Base-by-base conservation (phyloP, 2,888 invertebrate genomes). In the Hylaea fasciaria region DNA sequence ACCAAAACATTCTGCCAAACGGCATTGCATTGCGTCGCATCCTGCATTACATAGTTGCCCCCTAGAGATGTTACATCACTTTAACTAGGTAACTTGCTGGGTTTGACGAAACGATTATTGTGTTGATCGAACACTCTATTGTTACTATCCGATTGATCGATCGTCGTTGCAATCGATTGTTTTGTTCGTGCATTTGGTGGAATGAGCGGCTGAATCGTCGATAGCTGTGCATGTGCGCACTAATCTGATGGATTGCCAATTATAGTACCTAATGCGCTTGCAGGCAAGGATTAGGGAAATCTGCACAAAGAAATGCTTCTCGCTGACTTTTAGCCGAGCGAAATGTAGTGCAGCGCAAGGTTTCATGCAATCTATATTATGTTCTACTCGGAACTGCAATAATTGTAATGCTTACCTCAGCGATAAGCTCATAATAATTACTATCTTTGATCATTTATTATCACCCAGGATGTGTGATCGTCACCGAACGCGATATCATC, bases 51-150 rank as follows among this genome's bases (percentile, higher is more conserved):
- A 65, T 69, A 70, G 60, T 57, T 62, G 68, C 67, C 70, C 71
- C 67, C 70, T 71, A 69, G 68, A 65, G 64, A 67, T 51, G 65
- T 74, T 68, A 61, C 64, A 39, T 37, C 59, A 53, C 48, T 35
- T 22, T 3, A 22, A 17, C 17, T 40, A 40, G 12, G 22, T 46
- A 32, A 7, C 2, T n/a, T 13, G 13, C 49, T 22, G 49, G 50
- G 60, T 54, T 76, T 73, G 72, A 74, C 63, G 73, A 66, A 77
- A 75, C 57, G 65, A 61, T 65, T 68, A 66, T 67, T 67, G 62
- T 70, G 62, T 64, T 64, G 66, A 64, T 64, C 62, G 57, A 62
- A 45, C 51, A 43, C 45, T 44, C 47, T 53, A 32, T 32, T 58
- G 50, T 47, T 47, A 45, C 44, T 43, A 59, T 55, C 46, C 52